Percentiles rank a stretch among this genome's conserved stretches.
Conservation (phyloP, 2,113 vertebrate genomes). For the Eulacestoma nigropectus region DNA sequence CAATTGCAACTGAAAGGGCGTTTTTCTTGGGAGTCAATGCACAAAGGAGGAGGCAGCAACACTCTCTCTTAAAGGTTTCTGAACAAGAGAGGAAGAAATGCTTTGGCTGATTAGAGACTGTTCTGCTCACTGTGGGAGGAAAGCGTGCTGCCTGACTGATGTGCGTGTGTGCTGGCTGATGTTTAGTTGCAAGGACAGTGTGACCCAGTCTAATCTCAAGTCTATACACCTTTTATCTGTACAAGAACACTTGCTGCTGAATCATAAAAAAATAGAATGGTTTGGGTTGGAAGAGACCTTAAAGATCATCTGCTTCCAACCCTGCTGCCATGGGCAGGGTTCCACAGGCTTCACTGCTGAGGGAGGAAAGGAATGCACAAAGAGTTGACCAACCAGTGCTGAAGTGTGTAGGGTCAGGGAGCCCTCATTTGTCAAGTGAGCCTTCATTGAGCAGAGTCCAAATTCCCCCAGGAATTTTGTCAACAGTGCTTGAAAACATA, state of each 20-base stretch:
- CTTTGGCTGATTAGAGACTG: background rate
- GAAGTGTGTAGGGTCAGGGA: background rate
- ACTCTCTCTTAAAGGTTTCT: background rate
- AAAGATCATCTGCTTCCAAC: background rate
- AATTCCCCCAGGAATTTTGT: background rate
- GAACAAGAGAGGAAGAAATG: background rate
- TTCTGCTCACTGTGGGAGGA: background rate
- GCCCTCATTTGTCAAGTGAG: background rate
- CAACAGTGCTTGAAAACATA: accelerated
- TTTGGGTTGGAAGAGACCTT: background rate
- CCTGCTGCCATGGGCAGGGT: background rate
- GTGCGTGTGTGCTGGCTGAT: too few species aligned
- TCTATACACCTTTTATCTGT: background rate
- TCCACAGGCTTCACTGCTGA: background rate
- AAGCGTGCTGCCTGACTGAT: background rate
- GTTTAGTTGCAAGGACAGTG: background rate
- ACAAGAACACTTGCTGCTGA: background rate
- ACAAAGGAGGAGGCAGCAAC: background rate
- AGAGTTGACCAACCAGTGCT: background rate
- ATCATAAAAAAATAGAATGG: background rate
- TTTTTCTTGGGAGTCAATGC: background rate
- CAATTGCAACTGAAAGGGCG: background rate
- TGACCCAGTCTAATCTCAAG: background rate
- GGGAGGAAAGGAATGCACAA: background rate
- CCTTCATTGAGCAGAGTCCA: background rate